Base-by-base conservation (phyloP, 2,888 invertebrate genomes). In the Ennomos fuscantarius region DNA sequence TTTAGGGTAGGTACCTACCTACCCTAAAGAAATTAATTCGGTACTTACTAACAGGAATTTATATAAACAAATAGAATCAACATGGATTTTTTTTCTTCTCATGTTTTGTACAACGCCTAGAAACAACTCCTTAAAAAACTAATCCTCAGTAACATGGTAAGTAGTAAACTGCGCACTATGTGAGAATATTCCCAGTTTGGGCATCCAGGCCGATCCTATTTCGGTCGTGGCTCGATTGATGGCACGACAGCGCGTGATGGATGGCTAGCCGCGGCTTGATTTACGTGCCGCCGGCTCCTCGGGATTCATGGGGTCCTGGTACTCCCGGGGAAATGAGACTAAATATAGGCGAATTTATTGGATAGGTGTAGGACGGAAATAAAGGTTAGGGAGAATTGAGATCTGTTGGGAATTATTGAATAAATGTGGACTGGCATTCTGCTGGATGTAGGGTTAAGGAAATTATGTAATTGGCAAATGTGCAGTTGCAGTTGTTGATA, bases 211-310 rank as follows among this genome's bases (percentile, higher is more conserved):
- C 67, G 63, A 70, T 73, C 79, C 89, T 91, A 91, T 91, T 90
- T 87, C 82, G 73, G 88, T 82, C 76, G 54, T 62, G 47, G 51
- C 73, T 41, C 36, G 84, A 91, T 91, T 89, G 89, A 91, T 91
- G 89, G 82, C 74, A 70, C 78, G 76, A 70, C 81, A 77, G 69
- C 70, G 70, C 86, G 78, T 91, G 91, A 91, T 90, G 86, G 89
- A 91, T 90, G 83, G 78, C 66, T 65, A 72, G 75, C 68, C 79
- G 81, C 66, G 70, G 66, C 80, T 78, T 90, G 91, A 91, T 91
- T 91, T 90, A 91, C 87, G 84, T 75, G 67, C 68, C 66, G 65
- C 74, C 77, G 79, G 78, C 86, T 80, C 81, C 78, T 65, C 60
- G 72, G 79, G 77, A 82, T 79, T 82, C 84, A 83, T 87, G 87